A percentile compares a stretch with the other conserved stretches of the same genome.
Evolutionary conservation across 2,888 invertebrate genomes (phyloP).

Genomic region (Meteorus colon): DNA sequence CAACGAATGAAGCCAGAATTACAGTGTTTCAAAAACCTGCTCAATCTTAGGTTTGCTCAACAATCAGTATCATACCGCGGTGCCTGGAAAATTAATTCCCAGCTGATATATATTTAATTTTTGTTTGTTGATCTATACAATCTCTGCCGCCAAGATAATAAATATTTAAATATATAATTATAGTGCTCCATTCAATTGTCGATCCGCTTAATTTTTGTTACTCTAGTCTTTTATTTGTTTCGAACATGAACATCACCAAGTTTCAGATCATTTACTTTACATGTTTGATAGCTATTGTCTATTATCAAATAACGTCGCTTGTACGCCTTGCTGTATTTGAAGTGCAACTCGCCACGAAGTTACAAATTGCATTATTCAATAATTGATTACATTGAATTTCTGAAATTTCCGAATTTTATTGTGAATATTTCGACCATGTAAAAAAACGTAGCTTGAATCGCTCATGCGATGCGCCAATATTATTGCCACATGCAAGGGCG

Average conservation of each 20-base stretch:
- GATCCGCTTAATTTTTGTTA: not conserved
- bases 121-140: not conserved
- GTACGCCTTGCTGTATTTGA: not conserved
- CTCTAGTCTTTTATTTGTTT: conserved; percentile 11
- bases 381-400: not conserved
- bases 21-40: conserved; percentile 39
- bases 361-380: not conserved
- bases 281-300: not conserved
- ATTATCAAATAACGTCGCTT: not conserved
- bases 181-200: not conserved
- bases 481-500: not conserved
- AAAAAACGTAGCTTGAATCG: not conserved
- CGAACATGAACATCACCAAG: not conserved
- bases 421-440: not conserved
- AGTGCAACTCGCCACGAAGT: not conserved
- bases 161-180: not conserved
- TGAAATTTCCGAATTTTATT: not conserved
- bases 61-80: conserved; percentile 46
- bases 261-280: not conserved
- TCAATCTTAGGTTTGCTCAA: conserved; percentile 49
- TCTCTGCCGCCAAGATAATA: not conserved
- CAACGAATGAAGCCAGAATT: conserved; percentile 12
- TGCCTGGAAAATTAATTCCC: conserved; percentile 43
- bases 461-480: conserved; percentile 7
- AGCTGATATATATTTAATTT: conserved; percentile 13